Percentiles rank a stretch among this genome's conserved stretches.
Evolutionary conservation across 2,797 vertebrate species (phyloP).

Genomic region (Austrolebias charrua): DNA sequence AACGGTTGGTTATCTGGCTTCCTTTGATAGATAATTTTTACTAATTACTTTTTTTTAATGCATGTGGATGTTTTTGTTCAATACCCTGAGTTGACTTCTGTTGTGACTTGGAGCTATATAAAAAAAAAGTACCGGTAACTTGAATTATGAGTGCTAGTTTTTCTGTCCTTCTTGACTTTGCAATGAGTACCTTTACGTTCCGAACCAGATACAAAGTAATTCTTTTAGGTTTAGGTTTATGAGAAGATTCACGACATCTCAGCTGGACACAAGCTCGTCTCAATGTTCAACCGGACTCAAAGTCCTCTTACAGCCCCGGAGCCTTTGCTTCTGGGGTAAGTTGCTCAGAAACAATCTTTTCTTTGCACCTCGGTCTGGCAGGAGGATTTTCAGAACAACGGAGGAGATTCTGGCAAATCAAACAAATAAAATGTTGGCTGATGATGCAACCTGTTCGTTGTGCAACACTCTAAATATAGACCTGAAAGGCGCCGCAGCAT

Average conservation of each 20-base stretch:
- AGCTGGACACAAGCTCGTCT: neutral
- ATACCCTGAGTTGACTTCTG: no score
- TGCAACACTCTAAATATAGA: constrained; percentile 67
- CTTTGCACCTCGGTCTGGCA: neutral
- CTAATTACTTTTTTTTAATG: no score
- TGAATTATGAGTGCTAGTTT: no score
- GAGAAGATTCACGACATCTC: neutral
- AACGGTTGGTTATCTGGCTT: no score
- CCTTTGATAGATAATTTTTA: no score
- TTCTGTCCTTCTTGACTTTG: no score
- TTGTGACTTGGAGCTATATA: no score
- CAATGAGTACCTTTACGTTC: no score
- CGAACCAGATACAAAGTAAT: no score
- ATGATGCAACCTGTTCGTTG: constrained; percentile 63
- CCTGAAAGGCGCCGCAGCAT: constrained; percentile 26
- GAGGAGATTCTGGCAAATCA: neutral
- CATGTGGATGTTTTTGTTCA: no score
- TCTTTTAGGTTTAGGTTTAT: no score
- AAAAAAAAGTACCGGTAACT: no score
- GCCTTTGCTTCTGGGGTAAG: neutral
- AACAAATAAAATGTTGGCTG: constrained; percentile 35
- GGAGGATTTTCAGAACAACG: neutral
- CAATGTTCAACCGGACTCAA: neutral
- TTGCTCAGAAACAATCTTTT: neutral
- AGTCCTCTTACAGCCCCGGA: neutral